Percentiles rank a stretch among this genome's conserved stretches.
Conservation (phyloP, 2,888 invertebrate species). For the Tyria jacobaeae region DNA sequence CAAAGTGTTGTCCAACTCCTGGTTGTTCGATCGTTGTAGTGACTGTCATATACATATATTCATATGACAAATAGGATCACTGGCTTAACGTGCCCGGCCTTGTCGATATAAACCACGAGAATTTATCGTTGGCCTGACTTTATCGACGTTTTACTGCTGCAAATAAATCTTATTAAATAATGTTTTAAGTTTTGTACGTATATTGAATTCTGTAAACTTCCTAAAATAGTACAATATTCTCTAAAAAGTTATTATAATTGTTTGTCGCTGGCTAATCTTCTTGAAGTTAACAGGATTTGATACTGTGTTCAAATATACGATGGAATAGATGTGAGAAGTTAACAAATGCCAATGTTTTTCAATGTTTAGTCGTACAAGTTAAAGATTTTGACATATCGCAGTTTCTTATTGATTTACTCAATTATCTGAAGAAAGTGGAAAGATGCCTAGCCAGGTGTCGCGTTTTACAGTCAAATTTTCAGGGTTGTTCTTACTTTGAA, state of each 20-base stretch:
- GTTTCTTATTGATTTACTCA: too few species aligned
- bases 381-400: too few species aligned
- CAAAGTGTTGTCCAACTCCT: not conserved
- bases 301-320: too few species aligned
- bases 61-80: constrained; percentile 11
- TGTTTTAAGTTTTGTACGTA: not conserved
- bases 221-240: not conserved
- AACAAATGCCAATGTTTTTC: too few species aligned
- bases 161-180: constrained; percentile 24
- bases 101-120: constrained; percentile 19
- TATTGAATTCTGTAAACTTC: constrained; percentile 3
- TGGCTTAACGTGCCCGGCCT: constrained; percentile 14
- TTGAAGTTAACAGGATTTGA: too few species aligned
- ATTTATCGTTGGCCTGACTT: constrained; percentile 18
- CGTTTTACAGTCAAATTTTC: too few species aligned
- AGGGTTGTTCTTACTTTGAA: too few species aligned
- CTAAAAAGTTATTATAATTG: not conserved
- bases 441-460: too few species aligned
- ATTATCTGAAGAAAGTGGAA: too few species aligned
- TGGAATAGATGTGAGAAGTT: too few species aligned
- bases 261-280: too few species aligned
- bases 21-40: not conserved
- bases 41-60: constrained; percentile 7
- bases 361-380: too few species aligned
- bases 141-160: constrained; percentile 20